Percentiles rank a stretch among this genome's conserved stretches.
Evolutionary conservation across 2,888 invertebrate genomes (phyloP).

Genomic region (Hyposoter dolosus): DNA sequence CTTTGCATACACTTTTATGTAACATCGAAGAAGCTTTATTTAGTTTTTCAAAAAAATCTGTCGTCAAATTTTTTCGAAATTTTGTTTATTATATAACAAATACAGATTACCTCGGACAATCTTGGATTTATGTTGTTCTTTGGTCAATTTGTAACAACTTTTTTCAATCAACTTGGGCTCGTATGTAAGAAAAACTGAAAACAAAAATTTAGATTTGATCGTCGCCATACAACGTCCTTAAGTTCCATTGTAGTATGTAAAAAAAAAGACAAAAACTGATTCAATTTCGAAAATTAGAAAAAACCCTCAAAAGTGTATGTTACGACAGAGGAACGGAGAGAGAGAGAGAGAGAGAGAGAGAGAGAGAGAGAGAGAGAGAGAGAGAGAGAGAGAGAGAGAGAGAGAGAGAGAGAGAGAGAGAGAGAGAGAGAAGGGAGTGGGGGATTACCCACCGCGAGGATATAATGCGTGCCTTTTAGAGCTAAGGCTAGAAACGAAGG

Average conservation of each 20-base stretch:
- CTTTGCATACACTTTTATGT: too few relatives aligned
- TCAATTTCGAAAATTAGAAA: slow-evolving; percentile 68
- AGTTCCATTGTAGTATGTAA: neutral
- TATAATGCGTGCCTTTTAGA: slow-evolving; percentile 79
- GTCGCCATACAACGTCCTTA: too few relatives aligned
- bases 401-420: neutral
- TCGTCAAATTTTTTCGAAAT: too few relatives aligned
- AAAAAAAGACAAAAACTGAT: neutral
- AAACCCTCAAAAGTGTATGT: neutral
- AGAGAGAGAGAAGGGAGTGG: slow-evolving; percentile 4
- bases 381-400: neutral
- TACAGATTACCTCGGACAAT: too few relatives aligned
- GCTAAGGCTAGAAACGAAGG: slow-evolving; percentile 10
- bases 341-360: neutral
- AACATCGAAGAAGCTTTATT: too few relatives aligned
- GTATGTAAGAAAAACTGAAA: too few relatives aligned
- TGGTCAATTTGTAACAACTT: too few relatives aligned
- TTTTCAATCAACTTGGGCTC: too few relatives aligned
- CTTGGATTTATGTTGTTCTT: too few relatives aligned
- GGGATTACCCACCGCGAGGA: slow-evolving; percentile 73
- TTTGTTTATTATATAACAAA: too few relatives aligned
- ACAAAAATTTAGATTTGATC: too few relatives aligned
- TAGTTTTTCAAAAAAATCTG: too few relatives aligned
- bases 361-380: neutral
- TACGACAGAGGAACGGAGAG: neutral